Evolutionary conservation across 2,888 invertebrate species (phyloP), one percentile per base, ranked within the genome.

Genomic region (Pristionchus japonicus): DNA sequence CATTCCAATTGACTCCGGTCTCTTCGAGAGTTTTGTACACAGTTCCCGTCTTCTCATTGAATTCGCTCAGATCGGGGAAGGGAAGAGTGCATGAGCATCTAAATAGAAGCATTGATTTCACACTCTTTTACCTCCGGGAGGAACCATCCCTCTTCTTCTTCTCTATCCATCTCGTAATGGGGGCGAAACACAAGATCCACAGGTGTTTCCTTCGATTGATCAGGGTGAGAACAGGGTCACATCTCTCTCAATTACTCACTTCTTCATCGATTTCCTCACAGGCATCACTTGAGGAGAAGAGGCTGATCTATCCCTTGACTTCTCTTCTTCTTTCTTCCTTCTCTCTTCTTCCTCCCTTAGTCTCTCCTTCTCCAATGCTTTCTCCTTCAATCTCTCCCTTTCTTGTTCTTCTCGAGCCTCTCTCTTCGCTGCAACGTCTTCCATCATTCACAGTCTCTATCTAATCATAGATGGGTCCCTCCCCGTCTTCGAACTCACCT

Each of bases 1-100:
- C 82, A 83, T 9, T 52, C 52, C 49, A 83, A 34, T 40, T 85
- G 23, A 6, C 20, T 40, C 85, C 85, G n/a, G 17, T 23, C 15
- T 64, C 64, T 27, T 85, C 64, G 61, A 85, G 85, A 6, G 85
- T 61, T 23, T 34, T 43, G 86, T 70, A 86, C 11, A 9, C 7
- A 15, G 17, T n/a, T 34, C n/a, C 43, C 3, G 47, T 47, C 34
- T 31, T 34, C 47, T 47, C 47, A 40, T 86, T 86, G 7, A 86
- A n/a, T 31, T 86, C 86, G 31, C 4, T n/a, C 47, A 86, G 70
- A 34, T 49, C 47, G 49, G 86, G 86, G 70, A 86, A 86, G 20
- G 86, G 86, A 67, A 37, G 67, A 37, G 86, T 23, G 23, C 86
- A 86, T 27, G 49, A 1, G 70, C 86, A 86, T 70, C 86, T 86